Evolutionary conservation across 2,797 vertebrate species (phyloP), one percentile per base, ranked within the genome.

Genomic region (Salarias fasciatus): DNA sequence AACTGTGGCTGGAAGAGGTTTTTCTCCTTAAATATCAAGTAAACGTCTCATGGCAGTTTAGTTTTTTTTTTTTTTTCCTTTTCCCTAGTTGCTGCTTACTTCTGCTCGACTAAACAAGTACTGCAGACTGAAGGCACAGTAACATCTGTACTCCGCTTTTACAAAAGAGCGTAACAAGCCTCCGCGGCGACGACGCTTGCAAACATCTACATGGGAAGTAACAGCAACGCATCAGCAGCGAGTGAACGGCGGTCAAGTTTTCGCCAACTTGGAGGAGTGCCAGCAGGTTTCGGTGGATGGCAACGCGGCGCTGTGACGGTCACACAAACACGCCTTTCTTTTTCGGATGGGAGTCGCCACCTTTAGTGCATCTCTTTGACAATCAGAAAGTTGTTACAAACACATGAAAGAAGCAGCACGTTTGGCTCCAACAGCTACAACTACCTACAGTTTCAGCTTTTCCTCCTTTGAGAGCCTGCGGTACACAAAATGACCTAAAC

Each of bases 121-220:
- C 56, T 79, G 77, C 75, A 82, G 75, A 81, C 58, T 63, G 58
- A 88, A 93, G 92, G 91, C 91, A 93, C 90, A 81, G 76, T 77
- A 69, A 89, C 76, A 66, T 80, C 59, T 75, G 75, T 61, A 72
- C 70, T 79, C 49, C 29, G 65, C 51, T 37, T 57, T 75, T 52
- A 83, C 37, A 56, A 63, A 76, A 24, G 51, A 70, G 42, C 69
- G 79, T 62, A 37, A 11, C 11, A 69, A 58, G 47, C 46, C n/a
- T 30, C 28, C 10, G 35, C 28, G 13, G 62, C 61, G 24, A 64
- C 37, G 51, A 67, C 42, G 53, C 48, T 35, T 61, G n/a, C n/a
- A n/a, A n/a, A n/a, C n/a, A n/a, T n/a, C n/a, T 50, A 75, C 44
- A 60, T 47, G 62, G 40, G 56, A 75, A 55, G 18, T 46, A 54